phyloP scores from a whole-genome alignment of 2,797 vertebrate species.

The Esox lucius region DNA sequence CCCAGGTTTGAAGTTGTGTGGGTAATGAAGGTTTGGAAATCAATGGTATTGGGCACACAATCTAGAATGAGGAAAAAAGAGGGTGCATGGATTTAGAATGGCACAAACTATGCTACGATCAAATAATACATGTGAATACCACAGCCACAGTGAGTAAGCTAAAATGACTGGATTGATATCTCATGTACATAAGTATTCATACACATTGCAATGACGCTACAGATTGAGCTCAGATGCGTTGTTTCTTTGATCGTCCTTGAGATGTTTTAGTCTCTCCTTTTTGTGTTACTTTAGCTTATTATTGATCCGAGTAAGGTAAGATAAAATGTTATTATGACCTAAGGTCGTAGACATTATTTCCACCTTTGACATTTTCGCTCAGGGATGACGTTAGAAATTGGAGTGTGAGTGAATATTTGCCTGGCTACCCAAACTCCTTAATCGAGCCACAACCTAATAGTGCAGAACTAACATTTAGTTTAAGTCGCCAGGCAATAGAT shows the following conservation, averaged over 20 bases:
- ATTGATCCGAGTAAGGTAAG: neutral
- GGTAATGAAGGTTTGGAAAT: constrained; percentile 29
- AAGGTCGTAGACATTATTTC: neutral
- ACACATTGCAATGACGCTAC: no score
- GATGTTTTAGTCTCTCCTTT: neutral
- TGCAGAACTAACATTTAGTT: neutral
- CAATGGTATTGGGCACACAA: constrained; percentile 14
- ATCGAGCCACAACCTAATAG: no score
- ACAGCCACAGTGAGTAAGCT: neutral
- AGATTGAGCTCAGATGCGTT: no score
- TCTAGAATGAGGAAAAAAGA: constrained; percentile 16
- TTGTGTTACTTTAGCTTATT: neutral
- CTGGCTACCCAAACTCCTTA: no score
- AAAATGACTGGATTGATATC: neutral
- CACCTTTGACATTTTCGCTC: neutral
- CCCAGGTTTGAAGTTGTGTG: constrained; percentile 41
- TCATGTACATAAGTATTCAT: no score
- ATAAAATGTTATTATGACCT: neutral
- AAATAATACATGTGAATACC: neutral
- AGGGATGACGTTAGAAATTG: neutral
- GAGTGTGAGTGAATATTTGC: neutral
- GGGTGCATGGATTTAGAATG: neutral
- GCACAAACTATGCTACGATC: neutral
- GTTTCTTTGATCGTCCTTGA: no score
- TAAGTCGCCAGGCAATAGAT: no score